Conservation (phyloP, 2,113 vertebrate species). For the Callocephalon fimbriatum region DNA sequence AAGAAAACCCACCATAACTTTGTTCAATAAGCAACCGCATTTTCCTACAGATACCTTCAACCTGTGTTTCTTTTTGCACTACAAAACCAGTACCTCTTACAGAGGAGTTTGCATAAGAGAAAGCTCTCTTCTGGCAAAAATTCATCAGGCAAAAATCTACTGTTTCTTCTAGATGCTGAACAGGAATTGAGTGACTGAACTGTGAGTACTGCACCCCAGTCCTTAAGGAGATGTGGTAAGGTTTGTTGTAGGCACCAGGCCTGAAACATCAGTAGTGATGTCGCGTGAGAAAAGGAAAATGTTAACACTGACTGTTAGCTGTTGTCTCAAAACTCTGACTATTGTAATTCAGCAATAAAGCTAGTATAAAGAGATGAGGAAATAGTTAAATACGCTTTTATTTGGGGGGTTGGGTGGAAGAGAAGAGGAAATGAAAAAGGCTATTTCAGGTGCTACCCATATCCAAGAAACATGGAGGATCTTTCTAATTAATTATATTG, state of each 20-base stretch:
- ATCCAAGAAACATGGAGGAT: background rate
- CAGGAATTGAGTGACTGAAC: background rate
- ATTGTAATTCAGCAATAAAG: background rate
- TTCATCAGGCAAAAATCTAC: background rate
- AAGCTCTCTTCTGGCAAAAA: background rate
- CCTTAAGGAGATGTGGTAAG: fast-evolving
- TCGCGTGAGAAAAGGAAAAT: background rate
- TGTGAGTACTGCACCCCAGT: background rate
- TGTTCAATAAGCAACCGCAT: background rate
- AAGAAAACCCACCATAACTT: background rate
- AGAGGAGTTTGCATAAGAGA: background rate
- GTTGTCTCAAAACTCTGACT: background rate
- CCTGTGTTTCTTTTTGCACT: background rate
- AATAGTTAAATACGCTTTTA: background rate
- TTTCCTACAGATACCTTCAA: background rate
- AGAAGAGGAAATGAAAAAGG: background rate
- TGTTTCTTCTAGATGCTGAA: background rate
- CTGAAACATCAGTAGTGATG: background rate
- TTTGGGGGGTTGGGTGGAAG: background rate
- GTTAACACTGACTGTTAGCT: background rate
- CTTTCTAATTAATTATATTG: background rate
- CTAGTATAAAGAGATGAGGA: background rate
- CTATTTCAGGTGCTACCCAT: background rate
- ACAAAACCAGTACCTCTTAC: background rate
- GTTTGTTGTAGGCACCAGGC: background rate